phyloP scores from a whole-genome alignment of 2,797 vertebrate species.

The Syngnathus acus region DNA sequence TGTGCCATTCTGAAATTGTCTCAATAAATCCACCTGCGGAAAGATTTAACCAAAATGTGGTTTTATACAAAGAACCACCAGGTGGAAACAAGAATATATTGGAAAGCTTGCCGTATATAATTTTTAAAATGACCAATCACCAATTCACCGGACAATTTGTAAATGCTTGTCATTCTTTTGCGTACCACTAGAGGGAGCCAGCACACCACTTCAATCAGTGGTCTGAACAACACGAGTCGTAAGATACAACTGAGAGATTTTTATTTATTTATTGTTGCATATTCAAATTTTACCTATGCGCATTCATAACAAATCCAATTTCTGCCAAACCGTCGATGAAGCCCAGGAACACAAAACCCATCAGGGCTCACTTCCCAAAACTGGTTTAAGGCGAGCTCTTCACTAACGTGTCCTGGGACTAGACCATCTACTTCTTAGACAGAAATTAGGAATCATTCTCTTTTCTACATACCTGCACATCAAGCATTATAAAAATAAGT shows the following conservation, averaged over 20 bases:
- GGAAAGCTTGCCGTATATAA: no score
- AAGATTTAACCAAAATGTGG: not conserved
- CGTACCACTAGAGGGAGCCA: not conserved
- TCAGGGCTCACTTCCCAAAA: slow-evolving; percentile 83
- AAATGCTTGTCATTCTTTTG: no score
- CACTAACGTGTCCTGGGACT: slow-evolving; percentile 76
- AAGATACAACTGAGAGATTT: slow-evolving; percentile 9
- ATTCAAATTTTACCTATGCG: slow-evolving; percentile 30
- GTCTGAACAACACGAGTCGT: not conserved
- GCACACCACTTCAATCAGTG: not conserved
- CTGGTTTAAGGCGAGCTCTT: slow-evolving; percentile 87
- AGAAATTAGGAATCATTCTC: slow-evolving; percentile 33
- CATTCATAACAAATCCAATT: slow-evolving; percentile 37
- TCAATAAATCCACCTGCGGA: not conserved
- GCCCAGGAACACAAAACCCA: slow-evolving; percentile 66
- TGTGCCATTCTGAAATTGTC: not conserved
- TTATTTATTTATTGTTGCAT: slow-evolving; percentile 57
- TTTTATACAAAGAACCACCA: no score
- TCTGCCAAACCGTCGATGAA: slow-evolving; percentile 54
- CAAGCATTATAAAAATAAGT: slow-evolving; percentile 39
- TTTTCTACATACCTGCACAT: slow-evolving; percentile 22
- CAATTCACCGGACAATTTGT: no score
- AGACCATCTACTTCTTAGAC: slow-evolving; percentile 41
- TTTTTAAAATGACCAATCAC: no score
- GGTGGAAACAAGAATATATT: no score